Evolutionary conservation across 2,113 vertebrate genomes (phyloP).

Genomic region (Pycnonotus jocosus): DNA sequence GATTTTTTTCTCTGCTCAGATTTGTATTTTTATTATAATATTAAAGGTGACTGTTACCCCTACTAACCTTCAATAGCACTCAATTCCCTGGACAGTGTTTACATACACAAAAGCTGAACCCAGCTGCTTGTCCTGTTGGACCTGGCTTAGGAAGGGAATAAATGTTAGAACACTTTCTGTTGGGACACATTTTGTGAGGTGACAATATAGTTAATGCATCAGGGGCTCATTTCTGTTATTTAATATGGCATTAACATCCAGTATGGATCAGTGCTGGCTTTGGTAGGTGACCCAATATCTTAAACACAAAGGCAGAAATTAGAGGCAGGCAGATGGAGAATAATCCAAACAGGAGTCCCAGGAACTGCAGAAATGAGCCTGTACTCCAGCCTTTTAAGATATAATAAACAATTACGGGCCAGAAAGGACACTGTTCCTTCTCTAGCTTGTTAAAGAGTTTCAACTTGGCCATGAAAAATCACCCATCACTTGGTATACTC

Average conservation of each 20-base stretch:
- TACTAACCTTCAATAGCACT: not conserved
- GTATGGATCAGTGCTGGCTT: not conserved
- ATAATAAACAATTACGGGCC: not conserved
- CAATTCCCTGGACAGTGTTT: not conserved
- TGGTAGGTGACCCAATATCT: not conserved
- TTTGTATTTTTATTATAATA: not conserved
- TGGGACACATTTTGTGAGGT: not conserved
- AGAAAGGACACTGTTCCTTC: not conserved
- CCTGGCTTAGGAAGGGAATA: not conserved
- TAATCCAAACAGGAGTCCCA: not conserved
- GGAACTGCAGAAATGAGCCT: not conserved
- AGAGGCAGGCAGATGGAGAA: not conserved
- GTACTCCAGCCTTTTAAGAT: not conserved
- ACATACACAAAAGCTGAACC: not conserved
- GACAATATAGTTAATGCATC: not conserved
- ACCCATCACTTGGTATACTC: not conserved
- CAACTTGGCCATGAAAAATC: not conserved
- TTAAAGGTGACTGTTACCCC: not conserved
- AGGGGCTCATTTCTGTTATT: not conserved
- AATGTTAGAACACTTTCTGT: not conserved
- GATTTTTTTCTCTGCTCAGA: not conserved
- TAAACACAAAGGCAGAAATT: not conserved
- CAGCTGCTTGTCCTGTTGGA: not conserved
- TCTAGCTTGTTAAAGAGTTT: not conserved
- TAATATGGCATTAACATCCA: not conserved